These are phyloP conservation scores for Pterophyllum scalare DNA, from an alignment of 2,113 vertebrate species.

Conservation along the genomic window DNA sequence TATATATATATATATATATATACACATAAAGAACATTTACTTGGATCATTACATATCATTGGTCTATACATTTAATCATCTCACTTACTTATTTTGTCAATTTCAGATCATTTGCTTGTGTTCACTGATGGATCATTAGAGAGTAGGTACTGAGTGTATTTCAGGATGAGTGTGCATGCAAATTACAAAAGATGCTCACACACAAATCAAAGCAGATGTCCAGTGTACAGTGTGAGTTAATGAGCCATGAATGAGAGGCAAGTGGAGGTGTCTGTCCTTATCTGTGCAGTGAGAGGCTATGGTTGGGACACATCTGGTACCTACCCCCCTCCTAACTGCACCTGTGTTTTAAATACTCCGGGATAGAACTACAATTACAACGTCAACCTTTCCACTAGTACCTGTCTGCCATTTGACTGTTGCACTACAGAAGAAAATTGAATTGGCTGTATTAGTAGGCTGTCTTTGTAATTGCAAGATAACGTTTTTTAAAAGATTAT, in stretches of 20 bases:
- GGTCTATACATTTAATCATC: not conserved
- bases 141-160: not conserved
- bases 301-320: conserved; percentile 72
- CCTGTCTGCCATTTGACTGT: conserved; percentile 28
- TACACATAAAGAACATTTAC: not conserved
- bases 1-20: too few species aligned
- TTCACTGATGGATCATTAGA: not conserved
- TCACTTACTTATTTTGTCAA: not conserved
- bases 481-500: not conserved
- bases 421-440: not conserved
- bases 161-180: not conserved
- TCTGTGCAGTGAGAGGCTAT: conserved; percentile 48
- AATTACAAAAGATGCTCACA: conserved; percentile 22
- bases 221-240: conserved; percentile 69
- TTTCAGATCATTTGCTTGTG: not conserved
- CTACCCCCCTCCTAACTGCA: conserved; percentile 51
- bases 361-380: conserved; percentile 49
- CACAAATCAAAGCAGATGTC: conserved; percentile 68
- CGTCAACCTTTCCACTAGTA: conserved; percentile 41
- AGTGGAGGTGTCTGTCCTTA: conserved; percentile 59
- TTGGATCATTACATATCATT: not conserved
- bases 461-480: not conserved
- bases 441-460: not conserved
- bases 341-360: conserved; percentile 64
- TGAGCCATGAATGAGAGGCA: conserved; percentile 78